Conservation (phyloP, 2,113 vertebrate genomes). For the Crotophaga sulcirostris region DNA sequence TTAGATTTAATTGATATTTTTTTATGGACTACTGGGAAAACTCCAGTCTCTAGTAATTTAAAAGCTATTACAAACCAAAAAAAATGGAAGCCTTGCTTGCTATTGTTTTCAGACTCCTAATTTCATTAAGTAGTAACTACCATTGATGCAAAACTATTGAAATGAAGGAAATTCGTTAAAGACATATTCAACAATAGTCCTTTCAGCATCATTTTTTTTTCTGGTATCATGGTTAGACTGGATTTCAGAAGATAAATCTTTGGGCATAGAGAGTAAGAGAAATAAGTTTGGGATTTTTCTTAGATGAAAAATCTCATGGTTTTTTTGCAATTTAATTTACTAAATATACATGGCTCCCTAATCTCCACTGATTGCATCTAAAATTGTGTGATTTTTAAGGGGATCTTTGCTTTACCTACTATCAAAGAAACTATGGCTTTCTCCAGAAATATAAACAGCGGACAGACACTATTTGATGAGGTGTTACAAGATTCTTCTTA, state of each 20-base stretch:
- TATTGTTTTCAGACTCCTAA: background rate
- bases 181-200: background rate
- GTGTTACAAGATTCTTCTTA: background rate
- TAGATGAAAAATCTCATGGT: accelerated
- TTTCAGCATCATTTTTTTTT: background rate
- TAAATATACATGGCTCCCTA: background rate
- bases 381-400: background rate
- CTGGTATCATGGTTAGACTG: background rate
- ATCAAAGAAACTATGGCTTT: background rate
- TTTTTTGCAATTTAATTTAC: background rate
- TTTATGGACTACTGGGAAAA: background rate
- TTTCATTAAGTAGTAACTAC: background rate
- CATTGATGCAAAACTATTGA: background rate
- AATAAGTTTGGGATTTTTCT: background rate
- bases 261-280: background rate
- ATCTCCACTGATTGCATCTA: background rate
- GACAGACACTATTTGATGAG: background rate
- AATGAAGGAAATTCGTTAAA: background rate
- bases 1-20: background rate
- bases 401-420: background rate
- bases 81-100: background rate
- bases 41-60: background rate
- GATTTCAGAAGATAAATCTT: background rate
- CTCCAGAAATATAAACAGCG: background rate
- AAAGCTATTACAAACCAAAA: background rate